These are phyloP conservation scores for Mesochorus sp. DNA, from an alignment of 2,888 invertebrate genomes.

Conservation along the genomic window DNA sequence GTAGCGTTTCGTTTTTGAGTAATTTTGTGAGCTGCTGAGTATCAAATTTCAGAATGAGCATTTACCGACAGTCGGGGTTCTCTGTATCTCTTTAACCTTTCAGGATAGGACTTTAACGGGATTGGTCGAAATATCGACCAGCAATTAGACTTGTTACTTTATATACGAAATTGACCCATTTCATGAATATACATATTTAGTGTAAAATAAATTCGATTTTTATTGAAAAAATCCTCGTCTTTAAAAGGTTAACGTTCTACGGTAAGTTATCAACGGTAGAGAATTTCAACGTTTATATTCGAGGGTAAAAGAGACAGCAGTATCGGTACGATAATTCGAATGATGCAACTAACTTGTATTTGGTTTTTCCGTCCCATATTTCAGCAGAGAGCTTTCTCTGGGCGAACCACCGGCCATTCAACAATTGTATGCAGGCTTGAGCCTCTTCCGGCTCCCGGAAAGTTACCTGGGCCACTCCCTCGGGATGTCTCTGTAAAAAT, in stretches of 20 bases:
- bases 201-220: too few relatives aligned
- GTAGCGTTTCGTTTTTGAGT: too few relatives aligned
- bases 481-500: constrained; percentile 89
- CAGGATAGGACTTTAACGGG: too few relatives aligned
- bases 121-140: too few relatives aligned
- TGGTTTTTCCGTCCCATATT: constrained; percentile 97
- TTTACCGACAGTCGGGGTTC: not conserved
- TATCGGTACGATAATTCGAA: not conserved
- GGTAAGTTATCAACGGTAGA: constrained; percentile 17
- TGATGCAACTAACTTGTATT: constrained; percentile 86
- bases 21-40: too few relatives aligned
- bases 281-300: not conserved
- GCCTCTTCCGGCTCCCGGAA: constrained; percentile 96
- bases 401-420: constrained; percentile 96
- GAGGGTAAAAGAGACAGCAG: not conserved
- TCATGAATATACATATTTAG: too few relatives aligned
- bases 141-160: too few relatives aligned
- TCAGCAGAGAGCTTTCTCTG: constrained; percentile 92
- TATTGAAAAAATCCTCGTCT: too few relatives aligned
- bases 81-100: too few relatives aligned
- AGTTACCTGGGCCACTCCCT: constrained; percentile 96
- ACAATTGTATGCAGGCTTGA: constrained; percentile 92
- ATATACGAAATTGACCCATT: too few relatives aligned
- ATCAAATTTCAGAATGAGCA: not conserved
- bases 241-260: too few relatives aligned